Conservation (phyloP, 35 echinoderm and acorn worm genomes). For the Strongylocentrotus purpuratus region DNA sequence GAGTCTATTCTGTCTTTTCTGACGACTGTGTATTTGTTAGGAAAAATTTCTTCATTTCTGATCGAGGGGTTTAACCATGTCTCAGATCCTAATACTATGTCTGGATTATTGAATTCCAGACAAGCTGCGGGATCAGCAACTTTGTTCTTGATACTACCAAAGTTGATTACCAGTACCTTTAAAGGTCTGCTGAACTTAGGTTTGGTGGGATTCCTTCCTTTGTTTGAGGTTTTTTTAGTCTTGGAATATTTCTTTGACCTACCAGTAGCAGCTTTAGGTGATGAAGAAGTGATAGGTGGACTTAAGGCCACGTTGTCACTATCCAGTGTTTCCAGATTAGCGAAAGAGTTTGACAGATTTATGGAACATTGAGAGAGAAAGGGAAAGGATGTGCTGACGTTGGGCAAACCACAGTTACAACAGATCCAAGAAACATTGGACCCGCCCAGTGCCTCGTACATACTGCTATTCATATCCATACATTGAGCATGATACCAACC, state of each 20-base stretch:
- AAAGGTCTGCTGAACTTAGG: slow-evolving; percentile 22
- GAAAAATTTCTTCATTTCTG: too few relatives aligned
- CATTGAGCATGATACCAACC: slow-evolving; percentile 46
- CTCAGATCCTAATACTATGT: too few relatives aligned
- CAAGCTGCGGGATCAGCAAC: too few relatives aligned
- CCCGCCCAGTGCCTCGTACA: slow-evolving; percentile 49
- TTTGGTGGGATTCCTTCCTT: slow-evolving; percentile 40
- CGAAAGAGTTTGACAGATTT: slow-evolving; percentile 54
- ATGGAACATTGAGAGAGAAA: background rate
- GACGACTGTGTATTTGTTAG: too few relatives aligned
- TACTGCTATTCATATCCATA: slow-evolving; percentile 54
- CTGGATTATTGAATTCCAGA: too few relatives aligned
- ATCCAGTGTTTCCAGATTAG: too few relatives aligned
- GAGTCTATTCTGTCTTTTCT: too few relatives aligned
- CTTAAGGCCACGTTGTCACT: background rate
- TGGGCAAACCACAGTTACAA: slow-evolving; percentile 59
- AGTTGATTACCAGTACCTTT: too few relatives aligned
- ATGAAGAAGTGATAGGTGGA: background rate
- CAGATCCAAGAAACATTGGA: slow-evolving; percentile 65
- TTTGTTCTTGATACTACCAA: too few relatives aligned
- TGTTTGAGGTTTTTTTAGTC: background rate
- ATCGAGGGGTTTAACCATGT: too few relatives aligned
- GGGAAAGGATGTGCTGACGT: too few relatives aligned
- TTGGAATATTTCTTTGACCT: background rate
- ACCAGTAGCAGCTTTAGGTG: too few relatives aligned